Conservation (phyloP, 2,888 invertebrate species). For the Melangyna quadrimaculata region DNA sequence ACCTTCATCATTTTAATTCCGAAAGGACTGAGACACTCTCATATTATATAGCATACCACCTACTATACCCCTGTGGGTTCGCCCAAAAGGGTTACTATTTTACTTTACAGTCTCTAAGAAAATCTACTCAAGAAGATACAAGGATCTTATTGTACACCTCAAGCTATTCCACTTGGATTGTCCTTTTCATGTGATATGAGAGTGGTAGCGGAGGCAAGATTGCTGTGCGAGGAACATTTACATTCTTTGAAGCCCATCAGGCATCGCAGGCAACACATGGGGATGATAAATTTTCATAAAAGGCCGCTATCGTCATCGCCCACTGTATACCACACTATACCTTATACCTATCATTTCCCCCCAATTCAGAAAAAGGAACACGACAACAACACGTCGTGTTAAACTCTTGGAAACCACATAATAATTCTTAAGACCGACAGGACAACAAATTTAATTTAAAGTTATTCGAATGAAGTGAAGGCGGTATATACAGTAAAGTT, state of each 20-base stretch:
- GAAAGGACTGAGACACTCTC: conserved; percentile 41
- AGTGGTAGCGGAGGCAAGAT: conserved; percentile 29
- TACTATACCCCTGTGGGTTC: background rate
- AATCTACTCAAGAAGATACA: conserved; percentile 67
- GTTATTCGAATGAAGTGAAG: conserved; percentile 72
- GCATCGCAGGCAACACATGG: conserved; percentile 65
- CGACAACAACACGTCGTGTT: conserved; percentile 72
- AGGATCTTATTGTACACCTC: conserved; percentile 71
- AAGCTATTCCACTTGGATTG: conserved; percentile 69
- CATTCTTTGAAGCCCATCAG: conserved; percentile 50
- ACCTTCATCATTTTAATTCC: conserved; percentile 72
- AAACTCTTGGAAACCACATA: conserved; percentile 78
- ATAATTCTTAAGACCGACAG: conserved; percentile 77
- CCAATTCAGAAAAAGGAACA: conserved; percentile 45
- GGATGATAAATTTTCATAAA: conserved; percentile 72
- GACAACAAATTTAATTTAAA: conserved; percentile 73
- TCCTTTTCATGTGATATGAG: conserved; percentile 54
- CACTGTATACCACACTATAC: background rate
- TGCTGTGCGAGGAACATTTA: conserved; percentile 57
- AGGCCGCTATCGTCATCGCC: conserved; percentile 51
- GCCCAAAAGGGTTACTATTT: conserved; percentile 48
- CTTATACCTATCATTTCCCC: background rate
- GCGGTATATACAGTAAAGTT: conserved; percentile 25
- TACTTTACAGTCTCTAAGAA: conserved; percentile 32
- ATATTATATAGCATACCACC: background rate